Conservation (phyloP, 1,140 invertebrate species). For the Zophobas atratus region DNA sequence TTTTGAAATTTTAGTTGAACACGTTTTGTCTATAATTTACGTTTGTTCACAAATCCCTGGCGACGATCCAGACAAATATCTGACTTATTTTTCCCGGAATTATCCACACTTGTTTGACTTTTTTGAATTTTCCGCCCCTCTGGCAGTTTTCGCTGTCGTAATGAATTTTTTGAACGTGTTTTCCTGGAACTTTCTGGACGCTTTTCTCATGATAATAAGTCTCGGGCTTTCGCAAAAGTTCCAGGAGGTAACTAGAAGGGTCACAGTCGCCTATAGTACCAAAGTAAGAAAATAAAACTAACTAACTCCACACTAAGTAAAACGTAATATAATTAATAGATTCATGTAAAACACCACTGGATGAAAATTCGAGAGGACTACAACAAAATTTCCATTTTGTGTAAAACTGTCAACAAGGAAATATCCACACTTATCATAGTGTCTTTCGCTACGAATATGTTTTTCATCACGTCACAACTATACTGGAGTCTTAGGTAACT, state of each 20-base stretch:
- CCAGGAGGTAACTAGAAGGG: not conserved
- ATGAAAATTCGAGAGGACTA: slow-evolving; percentile 29
- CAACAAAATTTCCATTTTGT: slow-evolving; percentile 25
- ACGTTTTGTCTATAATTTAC: slow-evolving; percentile 26
- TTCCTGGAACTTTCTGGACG: slow-evolving; percentile 22
- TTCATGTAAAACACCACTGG: slow-evolving; percentile 14
- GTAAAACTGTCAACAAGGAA: slow-evolving; percentile 18
- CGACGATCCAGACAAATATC: not conserved
- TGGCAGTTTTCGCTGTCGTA: slow-evolving; percentile 31
- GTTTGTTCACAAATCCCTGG: slow-evolving; percentile 7
- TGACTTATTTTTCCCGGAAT: slow-evolving; percentile 10
- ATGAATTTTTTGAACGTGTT: slow-evolving; percentile 26
- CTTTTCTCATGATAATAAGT: slow-evolving; percentile 27
- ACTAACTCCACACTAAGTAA: not conserved
- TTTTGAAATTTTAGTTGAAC: slow-evolving; percentile 21
- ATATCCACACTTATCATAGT: slow-evolving; percentile 19
- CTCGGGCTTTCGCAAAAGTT: slow-evolving; percentile 13
- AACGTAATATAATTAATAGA: not conserved
- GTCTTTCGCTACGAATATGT: slow-evolving; percentile 20
- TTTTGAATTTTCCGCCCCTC: slow-evolving; percentile 18
- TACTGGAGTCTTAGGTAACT: slow-evolving; percentile 33
- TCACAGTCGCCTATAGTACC: not conserved
- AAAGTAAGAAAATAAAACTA: slow-evolving; percentile 4
- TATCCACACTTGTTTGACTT: slow-evolving; percentile 32
- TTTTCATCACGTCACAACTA: slow-evolving; percentile 25